phyloP scores from a whole-genome alignment of 2,888 invertebrate species.

The Octodonta nipae region DNA sequence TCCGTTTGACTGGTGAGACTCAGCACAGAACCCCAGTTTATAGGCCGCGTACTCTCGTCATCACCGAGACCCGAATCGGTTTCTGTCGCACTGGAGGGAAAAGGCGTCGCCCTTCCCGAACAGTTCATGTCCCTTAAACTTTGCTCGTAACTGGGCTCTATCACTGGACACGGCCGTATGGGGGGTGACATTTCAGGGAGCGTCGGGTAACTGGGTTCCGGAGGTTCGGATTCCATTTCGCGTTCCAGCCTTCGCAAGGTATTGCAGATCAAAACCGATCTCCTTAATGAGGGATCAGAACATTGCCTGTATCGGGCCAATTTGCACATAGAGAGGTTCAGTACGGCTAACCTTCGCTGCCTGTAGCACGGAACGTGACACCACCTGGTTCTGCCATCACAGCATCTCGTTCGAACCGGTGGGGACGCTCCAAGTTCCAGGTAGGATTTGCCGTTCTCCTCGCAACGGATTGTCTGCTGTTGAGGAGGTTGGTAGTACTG shows the following conservation, averaged over 20 bases:
- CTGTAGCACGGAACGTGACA: conserved; percentile 75
- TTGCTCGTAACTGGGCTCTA: conserved; percentile 28
- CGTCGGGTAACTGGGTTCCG: conserved; percentile 31
- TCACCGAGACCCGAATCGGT: conserved; percentile 67
- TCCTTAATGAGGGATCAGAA: conserved; percentile 75
- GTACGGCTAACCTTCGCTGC: conserved; percentile 73
- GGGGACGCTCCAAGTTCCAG: conserved; percentile 64
- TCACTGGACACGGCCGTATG: conserved; percentile 24
- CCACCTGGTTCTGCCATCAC: conserved; percentile 42
- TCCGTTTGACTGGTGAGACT: conserved; percentile 77
- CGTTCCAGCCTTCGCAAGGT: conserved; percentile 52
- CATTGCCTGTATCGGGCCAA: conserved; percentile 75
- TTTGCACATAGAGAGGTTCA: conserved; percentile 86
- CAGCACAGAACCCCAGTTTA: conserved; percentile 85
- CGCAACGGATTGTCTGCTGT: conserved; percentile 71
- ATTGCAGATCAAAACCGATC: conserved; percentile 87
- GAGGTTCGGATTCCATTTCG: conserved; percentile 65
- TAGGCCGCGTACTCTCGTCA: conserved; percentile 56
- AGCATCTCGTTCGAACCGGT: conserved; percentile 28
- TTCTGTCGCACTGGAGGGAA: conserved; percentile 45
- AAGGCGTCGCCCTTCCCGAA: conserved; percentile 57
- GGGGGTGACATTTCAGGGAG: conserved; percentile 35
- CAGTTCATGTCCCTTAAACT: conserved; percentile 36
- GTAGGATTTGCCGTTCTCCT: conserved; percentile 83
- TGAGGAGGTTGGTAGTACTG: conserved; percentile 41